Evolutionary conservation across 2,888 invertebrate species (phyloP).

Genomic region (Cinara cedri): DNA sequence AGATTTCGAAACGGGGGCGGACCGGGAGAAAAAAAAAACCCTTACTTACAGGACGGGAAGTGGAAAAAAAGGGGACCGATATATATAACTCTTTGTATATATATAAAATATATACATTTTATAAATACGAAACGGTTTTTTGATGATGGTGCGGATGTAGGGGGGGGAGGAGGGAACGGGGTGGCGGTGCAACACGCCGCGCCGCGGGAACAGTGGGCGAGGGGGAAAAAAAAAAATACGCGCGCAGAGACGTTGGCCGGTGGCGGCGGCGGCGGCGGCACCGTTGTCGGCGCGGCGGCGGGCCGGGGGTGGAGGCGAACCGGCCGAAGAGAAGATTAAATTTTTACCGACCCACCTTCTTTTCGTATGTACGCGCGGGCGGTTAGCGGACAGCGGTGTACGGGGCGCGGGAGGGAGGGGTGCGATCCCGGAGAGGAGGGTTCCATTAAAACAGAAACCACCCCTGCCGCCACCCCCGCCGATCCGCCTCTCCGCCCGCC

Average conservation of each 20-base stretch:
- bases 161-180: not conserved
- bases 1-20: slow-evolving; percentile 54
- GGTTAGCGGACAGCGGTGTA: not conserved
- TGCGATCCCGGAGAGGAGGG: slow-evolving; percentile 3
- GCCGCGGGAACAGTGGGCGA: not conserved
- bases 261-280: not conserved
- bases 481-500: not conserved
- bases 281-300: not conserved
- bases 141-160: not conserved
- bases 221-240: not conserved
- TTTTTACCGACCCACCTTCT: slow-evolving; percentile 59
- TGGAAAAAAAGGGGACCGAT: slow-evolving; percentile 27
- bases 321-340: slow-evolving; percentile 59
- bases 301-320: slow-evolving; percentile 16
- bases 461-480: slow-evolving; percentile 3
- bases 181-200: not conserved
- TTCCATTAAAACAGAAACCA: slow-evolving; percentile 53
- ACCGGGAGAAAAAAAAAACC: slow-evolving; percentile 22
- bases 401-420: slow-evolving; percentile 1
- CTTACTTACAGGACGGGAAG: not conserved
- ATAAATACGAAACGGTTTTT: not conserved
- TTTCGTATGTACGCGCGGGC: slow-evolving; percentile 26
- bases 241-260: slow-evolving; percentile 13
- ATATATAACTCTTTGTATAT: not conserved
- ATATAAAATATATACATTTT: slow-evolving; percentile 2